Evolutionary conservation across 2,113 vertebrate genomes (phyloP), one percentile per base, ranked within the genome.

Genomic region (Plotosus lineatus): DNA sequence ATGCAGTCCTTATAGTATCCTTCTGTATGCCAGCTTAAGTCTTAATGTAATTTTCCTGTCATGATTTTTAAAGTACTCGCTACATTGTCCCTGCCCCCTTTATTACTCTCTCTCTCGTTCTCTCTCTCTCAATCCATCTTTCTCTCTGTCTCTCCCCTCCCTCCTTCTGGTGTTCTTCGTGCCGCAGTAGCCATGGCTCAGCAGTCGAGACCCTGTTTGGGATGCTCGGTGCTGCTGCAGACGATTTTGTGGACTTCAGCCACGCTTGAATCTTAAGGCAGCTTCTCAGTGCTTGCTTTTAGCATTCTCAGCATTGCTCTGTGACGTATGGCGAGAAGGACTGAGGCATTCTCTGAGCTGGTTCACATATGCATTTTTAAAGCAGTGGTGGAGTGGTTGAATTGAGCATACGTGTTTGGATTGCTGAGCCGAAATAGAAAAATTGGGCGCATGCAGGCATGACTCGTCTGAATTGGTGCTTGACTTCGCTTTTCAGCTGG

Each of bases 401-500:
- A 68, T 46, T 28, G 60, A 63, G 71, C 36, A 31, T 82, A 50
- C 55, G 60, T 81, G 61, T 48, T 31, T 73, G 60, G 79, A 79
- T 81, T 69, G 15, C 42, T 10, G 38, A 78, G 58, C 42, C n/a
- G 42, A 60, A 33, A 73, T 53, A 77, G 44, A 60, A 33, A 72
- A 50, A 33, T 48, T 33, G 61, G 69, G 51, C 53, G 21, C 53
- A 40, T 65, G 15, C 40, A 73, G 68, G 84, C 74, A 96, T 97
- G 95, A 92, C 94, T 71, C 87, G 93, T 75, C 87, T 94, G 58
- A 85, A 88, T 85, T 95, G 94, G 93, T 96, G 95, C 86, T 92
- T 96, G 38, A 85, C 92, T 38, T 90, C 90, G 1, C 75, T 96
- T 84, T 87, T 95, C 88, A 91, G 86, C 86, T 96, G 95, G 95